Conservation (phyloP, 2,888 invertebrate species). For the Drosophila borealis region DNA sequence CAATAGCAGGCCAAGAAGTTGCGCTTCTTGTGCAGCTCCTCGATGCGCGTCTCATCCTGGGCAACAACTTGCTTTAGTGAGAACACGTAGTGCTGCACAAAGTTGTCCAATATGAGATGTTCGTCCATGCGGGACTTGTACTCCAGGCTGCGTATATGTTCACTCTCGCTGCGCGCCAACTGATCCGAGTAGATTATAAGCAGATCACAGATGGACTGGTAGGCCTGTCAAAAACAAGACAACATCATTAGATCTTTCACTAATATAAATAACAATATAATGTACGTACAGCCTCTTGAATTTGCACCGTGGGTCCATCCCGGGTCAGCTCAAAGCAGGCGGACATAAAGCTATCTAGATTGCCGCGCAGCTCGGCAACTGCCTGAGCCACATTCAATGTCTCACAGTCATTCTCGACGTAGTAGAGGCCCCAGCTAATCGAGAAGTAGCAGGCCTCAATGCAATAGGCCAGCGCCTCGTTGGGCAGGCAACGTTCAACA, state of each 20-base stretch:
- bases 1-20: conserved; percentile 98
- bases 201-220: conserved; percentile 97
- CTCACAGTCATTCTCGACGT: conserved; percentile 90
- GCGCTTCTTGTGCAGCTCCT: conserved; percentile 97
- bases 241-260: not conserved
- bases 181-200: conserved; percentile 97
- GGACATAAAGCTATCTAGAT: conserved; percentile 91
- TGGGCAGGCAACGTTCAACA: conserved; percentile 85
- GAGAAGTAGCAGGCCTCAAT: conserved; percentile 94
- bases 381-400: conserved; percentile 86
- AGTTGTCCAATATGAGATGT: conserved; percentile 93
- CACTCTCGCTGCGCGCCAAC: conserved; percentile 86
- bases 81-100: conserved; percentile 97
- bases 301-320: conserved; percentile 88
- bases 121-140: conserved; percentile 92
- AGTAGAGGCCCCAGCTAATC: conserved; percentile 94
- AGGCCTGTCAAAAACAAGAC: conserved; percentile 87
- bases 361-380: conserved; percentile 88
- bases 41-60: conserved; percentile 98
- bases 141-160: conserved; percentile 88
- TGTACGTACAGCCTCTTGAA: conserved; percentile 89
- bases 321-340: conserved; percentile 90
- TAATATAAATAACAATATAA: not conserved
- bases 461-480: conserved; percentile 90
- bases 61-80: conserved; percentile 96